A percentile compares a stretch with the other conserved stretches of the same genome.
Evolutionary conservation across 92 coral and sea anemone genomes (phyloP).

Genomic region (Zoanthus sociatus): DNA sequence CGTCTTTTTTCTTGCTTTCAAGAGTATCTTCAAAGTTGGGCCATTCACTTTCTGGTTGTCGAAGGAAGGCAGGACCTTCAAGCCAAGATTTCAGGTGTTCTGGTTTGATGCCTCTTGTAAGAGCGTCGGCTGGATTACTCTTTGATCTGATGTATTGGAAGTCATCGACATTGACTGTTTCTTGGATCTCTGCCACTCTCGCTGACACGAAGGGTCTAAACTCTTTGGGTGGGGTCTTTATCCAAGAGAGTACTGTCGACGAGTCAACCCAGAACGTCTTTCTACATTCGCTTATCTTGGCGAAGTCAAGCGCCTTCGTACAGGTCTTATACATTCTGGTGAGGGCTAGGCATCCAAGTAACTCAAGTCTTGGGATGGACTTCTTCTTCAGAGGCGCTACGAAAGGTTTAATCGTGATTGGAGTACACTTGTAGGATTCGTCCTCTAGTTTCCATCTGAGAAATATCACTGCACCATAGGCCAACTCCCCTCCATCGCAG

Average conservation of each 20-base stretch:
- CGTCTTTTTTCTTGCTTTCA: slow-evolving; percentile 12
- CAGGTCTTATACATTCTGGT: slow-evolving; percentile 63
- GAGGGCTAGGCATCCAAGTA: slow-evolving; percentile 73
- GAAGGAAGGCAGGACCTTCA: slow-evolving; percentile 50
- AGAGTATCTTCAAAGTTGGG: slow-evolving; percentile 45
- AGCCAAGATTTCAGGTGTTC: slow-evolving; percentile 37
- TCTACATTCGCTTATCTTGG: neutral
- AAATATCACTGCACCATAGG: slow-evolving; percentile 69
- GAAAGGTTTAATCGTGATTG: slow-evolving; percentile 70
- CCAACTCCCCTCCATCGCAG: slow-evolving; percentile 63
- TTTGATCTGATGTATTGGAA: slow-evolving; percentile 68
- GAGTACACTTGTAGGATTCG: slow-evolving; percentile 57
- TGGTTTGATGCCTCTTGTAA: slow-evolving; percentile 64
- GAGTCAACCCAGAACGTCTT: slow-evolving; percentile 71
- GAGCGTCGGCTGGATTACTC: slow-evolving; percentile 74
- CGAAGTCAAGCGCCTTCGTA: slow-evolving; percentile 33
- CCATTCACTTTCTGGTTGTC: slow-evolving; percentile 50
- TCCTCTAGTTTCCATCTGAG: slow-evolving; percentile 61
- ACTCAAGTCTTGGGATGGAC: slow-evolving; percentile 67
- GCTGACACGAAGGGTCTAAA: slow-evolving; percentile 70
- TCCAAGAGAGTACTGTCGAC: slow-evolving; percentile 69
- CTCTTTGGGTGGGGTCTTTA: slow-evolving; percentile 57
- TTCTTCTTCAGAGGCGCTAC: slow-evolving; percentile 70
- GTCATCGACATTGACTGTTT: slow-evolving; percentile 56
- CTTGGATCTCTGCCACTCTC: slow-evolving; percentile 76